Conservation (phyloP, 2,113 vertebrate genomes). For the Oxyura jamaicensis region DNA sequence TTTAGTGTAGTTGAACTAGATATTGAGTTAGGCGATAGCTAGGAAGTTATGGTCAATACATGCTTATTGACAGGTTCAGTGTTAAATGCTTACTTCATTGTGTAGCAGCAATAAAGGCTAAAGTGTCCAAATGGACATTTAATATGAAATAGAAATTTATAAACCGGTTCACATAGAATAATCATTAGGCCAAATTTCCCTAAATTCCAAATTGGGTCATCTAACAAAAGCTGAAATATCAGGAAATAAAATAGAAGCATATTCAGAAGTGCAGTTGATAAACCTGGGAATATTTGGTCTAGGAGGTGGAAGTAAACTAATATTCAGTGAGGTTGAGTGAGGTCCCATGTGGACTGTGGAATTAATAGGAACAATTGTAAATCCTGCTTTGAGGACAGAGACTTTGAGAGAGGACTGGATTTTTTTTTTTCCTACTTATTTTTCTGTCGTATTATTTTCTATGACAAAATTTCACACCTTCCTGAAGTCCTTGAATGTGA, state of each 20-base stretch:
- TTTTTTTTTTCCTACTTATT: background rate
- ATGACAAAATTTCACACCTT: background rate
- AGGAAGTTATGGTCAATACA: background rate
- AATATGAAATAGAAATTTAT: background rate
- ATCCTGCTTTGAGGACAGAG: background rate
- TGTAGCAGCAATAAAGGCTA: background rate
- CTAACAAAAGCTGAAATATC: background rate
- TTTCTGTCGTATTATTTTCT: background rate
- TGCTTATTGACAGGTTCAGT: background rate
- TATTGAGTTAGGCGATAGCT: background rate
- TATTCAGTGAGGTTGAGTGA: background rate
- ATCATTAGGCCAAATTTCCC: background rate
- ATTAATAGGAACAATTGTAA: background rate
- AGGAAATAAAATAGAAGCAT: background rate
- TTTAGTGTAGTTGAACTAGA: background rate
- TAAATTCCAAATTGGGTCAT: background rate
- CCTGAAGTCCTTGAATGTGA: background rate
- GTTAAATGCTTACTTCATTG: background rate
- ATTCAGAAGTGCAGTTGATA: background rate
- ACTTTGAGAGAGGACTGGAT: background rate
- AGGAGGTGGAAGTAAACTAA: background rate
- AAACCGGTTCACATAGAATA: background rate
- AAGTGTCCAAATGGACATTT: background rate
- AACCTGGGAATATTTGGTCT: background rate
- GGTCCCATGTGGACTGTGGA: accelerated